A percentile compares a stretch with the other conserved stretches of the same genome.
phyloP scores from a whole-genome alignment of 2,888 invertebrate species.

The Alitta virens region DNA sequence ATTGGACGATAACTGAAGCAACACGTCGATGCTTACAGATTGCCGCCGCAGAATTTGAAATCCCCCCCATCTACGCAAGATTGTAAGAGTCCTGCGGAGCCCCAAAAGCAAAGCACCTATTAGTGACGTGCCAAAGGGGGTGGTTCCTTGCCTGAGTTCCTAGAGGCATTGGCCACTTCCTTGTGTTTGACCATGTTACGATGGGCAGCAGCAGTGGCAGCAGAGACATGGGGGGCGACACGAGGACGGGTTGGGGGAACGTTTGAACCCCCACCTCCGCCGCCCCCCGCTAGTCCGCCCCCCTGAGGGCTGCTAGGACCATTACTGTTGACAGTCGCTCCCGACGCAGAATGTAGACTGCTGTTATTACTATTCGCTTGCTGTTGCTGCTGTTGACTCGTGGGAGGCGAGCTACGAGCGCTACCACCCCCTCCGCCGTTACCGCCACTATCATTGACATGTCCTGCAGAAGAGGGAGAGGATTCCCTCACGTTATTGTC shows the following conservation, averaged over 20 bases:
- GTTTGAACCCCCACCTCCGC: conserved; percentile 20
- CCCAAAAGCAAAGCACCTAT: conserved; percentile 1
- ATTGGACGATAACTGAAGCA: too few species aligned
- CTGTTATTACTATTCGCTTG: not conserved
- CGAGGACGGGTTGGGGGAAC: conserved; percentile 8
- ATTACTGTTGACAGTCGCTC: too few species aligned
- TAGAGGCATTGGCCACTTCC: conserved; percentile 34
- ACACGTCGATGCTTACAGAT: too few species aligned
- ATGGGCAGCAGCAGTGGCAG: conserved; percentile 22
- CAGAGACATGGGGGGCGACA: not conserved
- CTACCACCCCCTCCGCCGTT: not conserved
- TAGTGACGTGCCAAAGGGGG: conserved; percentile 38
- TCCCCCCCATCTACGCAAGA: too few species aligned
- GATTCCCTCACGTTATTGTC: not conserved
- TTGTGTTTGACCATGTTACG: conserved; percentile 51
- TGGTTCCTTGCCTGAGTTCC: conserved; percentile 45
- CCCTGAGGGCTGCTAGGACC: conserved; percentile 5
- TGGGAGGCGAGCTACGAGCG: not conserved
- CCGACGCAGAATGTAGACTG: not conserved
- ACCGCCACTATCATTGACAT: conserved; percentile 1
- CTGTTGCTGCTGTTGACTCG: not conserved
- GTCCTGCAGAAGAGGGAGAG: not conserved
- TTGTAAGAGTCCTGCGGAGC: too few species aligned
- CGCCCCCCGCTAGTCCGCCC: conserved; percentile 26
- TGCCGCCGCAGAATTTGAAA: too few species aligned